Evolutionary conservation across 2,113 vertebrate species (phyloP).

Genomic region (Plestiodon gilberti): DNA sequence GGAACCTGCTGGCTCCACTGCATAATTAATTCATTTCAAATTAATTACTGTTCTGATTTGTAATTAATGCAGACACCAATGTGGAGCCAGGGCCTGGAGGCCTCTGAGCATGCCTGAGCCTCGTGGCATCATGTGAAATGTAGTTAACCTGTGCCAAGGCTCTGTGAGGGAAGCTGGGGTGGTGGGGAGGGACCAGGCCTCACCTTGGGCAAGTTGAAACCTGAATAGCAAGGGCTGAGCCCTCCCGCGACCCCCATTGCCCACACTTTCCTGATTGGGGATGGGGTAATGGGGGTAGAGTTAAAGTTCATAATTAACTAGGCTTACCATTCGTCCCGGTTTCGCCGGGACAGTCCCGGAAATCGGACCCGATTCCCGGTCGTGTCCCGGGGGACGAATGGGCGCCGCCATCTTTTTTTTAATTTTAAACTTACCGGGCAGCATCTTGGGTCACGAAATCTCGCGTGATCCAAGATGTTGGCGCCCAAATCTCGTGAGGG

Average conservation of each 20-base stretch:
- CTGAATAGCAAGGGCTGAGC: neutral
- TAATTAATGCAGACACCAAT: neutral
- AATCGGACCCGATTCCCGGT: too few relatives aligned
- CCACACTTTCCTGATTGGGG: neutral
- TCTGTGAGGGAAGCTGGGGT: neutral
- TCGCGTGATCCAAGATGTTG: too few relatives aligned
- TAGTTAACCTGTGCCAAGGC: neutral
- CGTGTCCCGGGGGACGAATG: too few relatives aligned
- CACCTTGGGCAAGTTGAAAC: neutral
- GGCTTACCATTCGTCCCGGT: too few relatives aligned
- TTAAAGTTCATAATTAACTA: too few relatives aligned
- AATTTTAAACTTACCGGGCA: too few relatives aligned
- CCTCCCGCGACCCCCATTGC: neutral
- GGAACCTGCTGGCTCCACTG: neutral
- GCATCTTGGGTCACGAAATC: too few relatives aligned
- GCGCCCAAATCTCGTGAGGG: too few relatives aligned
- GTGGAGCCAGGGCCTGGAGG: neutral
- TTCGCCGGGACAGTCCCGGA: too few relatives aligned
- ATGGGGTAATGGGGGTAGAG: too few relatives aligned
- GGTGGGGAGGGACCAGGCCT: neutral
- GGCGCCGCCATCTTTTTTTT: too few relatives aligned
- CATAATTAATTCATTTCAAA: constrained; percentile 20
- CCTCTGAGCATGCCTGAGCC: neutral
- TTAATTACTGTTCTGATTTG: neutral
- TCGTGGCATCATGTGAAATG: neutral